phyloP scores from a whole-genome alignment of 2,888 invertebrate species.

The Trissoscelio sp. region DNA sequence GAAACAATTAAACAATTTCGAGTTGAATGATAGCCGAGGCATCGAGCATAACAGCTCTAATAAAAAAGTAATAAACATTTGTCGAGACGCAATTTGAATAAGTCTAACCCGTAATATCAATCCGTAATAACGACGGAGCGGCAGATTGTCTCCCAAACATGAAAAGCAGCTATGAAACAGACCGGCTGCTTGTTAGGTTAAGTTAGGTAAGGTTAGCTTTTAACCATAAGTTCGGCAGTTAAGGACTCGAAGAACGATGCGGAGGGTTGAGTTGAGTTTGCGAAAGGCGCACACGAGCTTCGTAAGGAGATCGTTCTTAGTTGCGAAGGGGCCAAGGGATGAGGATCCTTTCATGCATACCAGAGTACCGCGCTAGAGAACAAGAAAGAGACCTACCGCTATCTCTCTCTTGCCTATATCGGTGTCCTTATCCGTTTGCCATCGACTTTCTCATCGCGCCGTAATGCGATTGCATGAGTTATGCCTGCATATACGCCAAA shows the following conservation, averaged over 20 bases:
- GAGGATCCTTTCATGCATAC: conserved; percentile 82
- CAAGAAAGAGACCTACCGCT: conserved; percentile 51
- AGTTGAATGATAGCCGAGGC: too few species aligned
- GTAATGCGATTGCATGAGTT: conserved; percentile 65
- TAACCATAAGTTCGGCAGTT: conserved; percentile 75
- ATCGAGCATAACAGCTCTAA: conserved; percentile 10
- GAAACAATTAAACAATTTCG: too few species aligned
- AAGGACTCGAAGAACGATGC: conserved; percentile 75
- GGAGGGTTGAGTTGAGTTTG: conserved; percentile 63
- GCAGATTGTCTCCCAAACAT: conserved; percentile 66
- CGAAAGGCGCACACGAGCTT: conserved; percentile 49
- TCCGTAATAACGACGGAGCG: conserved; percentile 63
- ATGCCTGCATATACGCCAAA: conserved; percentile 61
- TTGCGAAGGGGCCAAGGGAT: conserved; percentile 74
- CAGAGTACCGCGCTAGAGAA: conserved; percentile 74
- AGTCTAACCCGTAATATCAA: conserved; percentile 57
- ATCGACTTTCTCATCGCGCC: conserved; percentile 49
- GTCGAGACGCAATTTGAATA: conserved; percentile 47
- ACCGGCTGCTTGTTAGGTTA: conserved; percentile 66
- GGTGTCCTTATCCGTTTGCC: conserved; percentile 13
- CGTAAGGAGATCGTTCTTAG: conserved; percentile 72
- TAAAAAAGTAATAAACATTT: conserved; percentile 52
- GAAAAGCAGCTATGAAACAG: conserved; percentile 66
- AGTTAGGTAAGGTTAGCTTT: conserved; percentile 68
- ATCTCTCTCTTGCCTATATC: conserved; percentile 1